Percentiles rank a stretch among this genome's conserved stretches.
phyloP scores from a whole-genome alignment of 2,113 vertebrate genomes.

The Elaphurus davidianus region DNA sequence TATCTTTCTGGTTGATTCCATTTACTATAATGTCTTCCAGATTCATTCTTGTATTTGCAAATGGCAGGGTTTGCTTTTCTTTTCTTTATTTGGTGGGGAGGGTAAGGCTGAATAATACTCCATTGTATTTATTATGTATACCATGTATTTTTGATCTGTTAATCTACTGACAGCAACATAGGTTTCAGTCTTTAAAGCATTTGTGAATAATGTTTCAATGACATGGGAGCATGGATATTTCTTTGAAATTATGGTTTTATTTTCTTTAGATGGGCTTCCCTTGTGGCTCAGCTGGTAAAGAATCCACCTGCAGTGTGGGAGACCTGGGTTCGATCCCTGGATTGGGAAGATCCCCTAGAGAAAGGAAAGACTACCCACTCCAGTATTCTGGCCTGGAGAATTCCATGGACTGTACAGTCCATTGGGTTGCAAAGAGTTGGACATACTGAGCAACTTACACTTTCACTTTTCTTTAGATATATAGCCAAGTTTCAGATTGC shows the following conservation, averaged over 20 bases:
- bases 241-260: neutral
- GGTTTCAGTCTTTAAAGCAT: neutral
- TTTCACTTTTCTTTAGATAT: neutral
- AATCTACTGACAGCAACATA: neutral
- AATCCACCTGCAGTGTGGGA: neutral
- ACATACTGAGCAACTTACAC: neutral
- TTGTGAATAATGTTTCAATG: neutral
- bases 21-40: neutral
- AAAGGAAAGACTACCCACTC: neutral
- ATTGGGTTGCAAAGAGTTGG: neutral
- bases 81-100: fast-evolving
- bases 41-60: neutral
- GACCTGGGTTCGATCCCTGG: neutral
- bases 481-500: neutral
- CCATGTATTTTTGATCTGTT: neutral
- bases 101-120: neutral
- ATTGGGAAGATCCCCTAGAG: neutral
- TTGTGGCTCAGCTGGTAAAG: neutral
- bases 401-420: neutral
- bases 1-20: neutral
- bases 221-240: neutral
- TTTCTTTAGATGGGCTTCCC: neutral
- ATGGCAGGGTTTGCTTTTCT: neutral
- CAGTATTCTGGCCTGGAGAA: neutral
- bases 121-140: neutral